Percentiles rank a stretch among this genome's conserved stretches.
Conservation (phyloP, 2,797 vertebrate species). For the Lagorchestes hirsutus region DNA sequence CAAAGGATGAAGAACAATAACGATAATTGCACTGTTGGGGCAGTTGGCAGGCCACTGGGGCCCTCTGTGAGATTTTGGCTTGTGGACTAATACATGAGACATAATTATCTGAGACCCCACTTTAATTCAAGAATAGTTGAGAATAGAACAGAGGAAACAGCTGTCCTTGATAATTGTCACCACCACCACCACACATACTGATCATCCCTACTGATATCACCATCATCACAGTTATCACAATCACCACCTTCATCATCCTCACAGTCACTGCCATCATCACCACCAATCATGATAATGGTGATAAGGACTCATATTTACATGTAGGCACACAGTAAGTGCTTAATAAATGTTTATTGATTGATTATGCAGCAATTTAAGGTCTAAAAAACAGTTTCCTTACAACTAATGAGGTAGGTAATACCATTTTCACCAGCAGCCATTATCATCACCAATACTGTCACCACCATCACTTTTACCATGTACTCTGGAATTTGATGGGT, state of each 20-base stretch:
- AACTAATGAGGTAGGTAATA: background rate
- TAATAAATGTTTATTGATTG: background rate
- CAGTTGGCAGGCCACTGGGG: background rate
- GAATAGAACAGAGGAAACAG: background rate
- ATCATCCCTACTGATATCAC: background rate
- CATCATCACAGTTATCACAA: background rate
- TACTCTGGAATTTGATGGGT: background rate
- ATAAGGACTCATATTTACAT: background rate
- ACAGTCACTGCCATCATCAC: background rate
- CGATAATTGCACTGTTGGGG: too few relatives aligned
- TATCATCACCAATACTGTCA: background rate
- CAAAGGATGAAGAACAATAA: too few relatives aligned
- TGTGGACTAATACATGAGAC: background rate
- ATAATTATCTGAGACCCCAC: background rate
- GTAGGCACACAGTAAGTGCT: background rate
- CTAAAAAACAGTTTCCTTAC: background rate
- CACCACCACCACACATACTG: background rate
- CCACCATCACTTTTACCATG: background rate
- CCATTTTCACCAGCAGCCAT: background rate
- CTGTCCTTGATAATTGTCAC: background rate
- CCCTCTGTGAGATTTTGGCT: background rate
- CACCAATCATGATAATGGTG: background rate
- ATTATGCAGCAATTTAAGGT: background rate
- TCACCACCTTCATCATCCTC: background rate
- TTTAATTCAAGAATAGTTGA: background rate